Conservation (phyloP, 37 sponge, comb jelly and placozoan species). For the Ephydatia muelleri region DNA sequence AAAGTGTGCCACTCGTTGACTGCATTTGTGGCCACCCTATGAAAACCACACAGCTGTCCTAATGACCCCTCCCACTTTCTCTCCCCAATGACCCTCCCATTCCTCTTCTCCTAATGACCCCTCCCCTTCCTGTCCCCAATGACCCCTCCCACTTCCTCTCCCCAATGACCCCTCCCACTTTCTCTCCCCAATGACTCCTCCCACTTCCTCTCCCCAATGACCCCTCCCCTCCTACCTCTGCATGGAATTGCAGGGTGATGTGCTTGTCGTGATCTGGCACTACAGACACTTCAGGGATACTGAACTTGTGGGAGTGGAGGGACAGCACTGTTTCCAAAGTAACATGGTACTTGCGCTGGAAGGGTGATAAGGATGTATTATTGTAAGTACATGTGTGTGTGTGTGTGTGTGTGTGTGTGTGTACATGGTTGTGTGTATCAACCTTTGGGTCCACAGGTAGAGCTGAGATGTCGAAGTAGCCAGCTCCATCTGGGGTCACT, state of each 20-base stretch:
- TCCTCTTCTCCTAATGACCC: not conserved
- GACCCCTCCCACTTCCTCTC: not conserved
- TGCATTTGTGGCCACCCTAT: too few relatives aligned
- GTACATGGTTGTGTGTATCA: not conserved
- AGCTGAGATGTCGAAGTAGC: slow-evolving; percentile 47
- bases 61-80: too few relatives aligned
- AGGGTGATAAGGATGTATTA: not conserved
- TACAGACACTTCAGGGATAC: not conserved
- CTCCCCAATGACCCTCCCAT: not conserved
- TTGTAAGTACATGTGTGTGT: not conserved
- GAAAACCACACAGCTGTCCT: too few relatives aligned
- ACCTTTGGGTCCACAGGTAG: slow-evolving; percentile 11
- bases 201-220: not conserved
- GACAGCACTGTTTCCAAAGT: slow-evolving; percentile 38
- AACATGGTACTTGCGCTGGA: slow-evolving; percentile 27
- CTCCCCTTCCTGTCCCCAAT: not conserved
- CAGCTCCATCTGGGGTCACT: slow-evolving; percentile 11
- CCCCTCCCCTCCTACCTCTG: slow-evolving; percentile 27
- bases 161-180: not conserved
- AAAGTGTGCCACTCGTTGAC: too few relatives aligned
- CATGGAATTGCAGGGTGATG: slow-evolving; percentile 34
- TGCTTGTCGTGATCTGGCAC: slow-evolving; percentile 30
- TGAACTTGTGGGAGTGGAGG: slow-evolving; percentile 23
- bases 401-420: not conserved
- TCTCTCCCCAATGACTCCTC: not conserved